phyloP scores from a whole-genome alignment of 2,797 vertebrate genomes.

The Sebastes alutus region DNA sequence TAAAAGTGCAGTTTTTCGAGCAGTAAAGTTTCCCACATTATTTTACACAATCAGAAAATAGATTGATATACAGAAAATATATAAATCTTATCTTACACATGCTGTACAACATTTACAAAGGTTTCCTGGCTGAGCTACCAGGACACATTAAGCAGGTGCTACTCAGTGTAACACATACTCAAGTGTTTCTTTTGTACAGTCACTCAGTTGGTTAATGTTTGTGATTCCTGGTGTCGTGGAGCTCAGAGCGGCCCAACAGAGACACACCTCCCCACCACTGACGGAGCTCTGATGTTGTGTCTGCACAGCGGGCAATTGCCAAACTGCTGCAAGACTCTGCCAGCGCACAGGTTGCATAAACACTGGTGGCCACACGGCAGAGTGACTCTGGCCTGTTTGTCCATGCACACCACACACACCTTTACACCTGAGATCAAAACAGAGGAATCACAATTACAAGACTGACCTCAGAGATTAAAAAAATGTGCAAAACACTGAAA shows the following conservation, averaged over 20 bases:
- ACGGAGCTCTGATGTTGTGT: not conserved
- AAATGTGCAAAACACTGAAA: not conserved
- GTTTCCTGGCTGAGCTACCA: not conserved
- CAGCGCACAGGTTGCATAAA: constrained; percentile 75
- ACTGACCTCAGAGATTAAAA: not conserved
- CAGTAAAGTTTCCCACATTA: not conserved
- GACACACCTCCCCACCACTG: rapidly evolving
- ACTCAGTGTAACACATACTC: not conserved
- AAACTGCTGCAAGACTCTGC: constrained; percentile 56
- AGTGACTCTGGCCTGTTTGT: constrained; percentile 7
- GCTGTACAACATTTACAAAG: not conserved
- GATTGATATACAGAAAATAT: too few species aligned
- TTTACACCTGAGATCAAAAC: constrained; percentile 26
- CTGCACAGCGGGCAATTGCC: constrained; percentile 86
- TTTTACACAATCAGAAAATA: not conserved
- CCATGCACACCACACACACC: constrained; percentile 79
- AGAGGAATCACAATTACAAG: constrained; percentile 8
- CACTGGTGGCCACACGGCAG: constrained; percentile 82
- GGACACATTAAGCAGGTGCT: not conserved
- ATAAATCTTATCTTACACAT: not conserved
- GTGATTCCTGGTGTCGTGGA: not conserved
- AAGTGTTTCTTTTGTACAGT: not conserved
- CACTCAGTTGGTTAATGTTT: not conserved
- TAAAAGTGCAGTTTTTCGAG: not conserved
- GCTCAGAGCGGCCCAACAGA: not conserved